phyloP scores from a whole-genome alignment of 2,113 vertebrate species.

The Calyptomena viridis region DNA sequence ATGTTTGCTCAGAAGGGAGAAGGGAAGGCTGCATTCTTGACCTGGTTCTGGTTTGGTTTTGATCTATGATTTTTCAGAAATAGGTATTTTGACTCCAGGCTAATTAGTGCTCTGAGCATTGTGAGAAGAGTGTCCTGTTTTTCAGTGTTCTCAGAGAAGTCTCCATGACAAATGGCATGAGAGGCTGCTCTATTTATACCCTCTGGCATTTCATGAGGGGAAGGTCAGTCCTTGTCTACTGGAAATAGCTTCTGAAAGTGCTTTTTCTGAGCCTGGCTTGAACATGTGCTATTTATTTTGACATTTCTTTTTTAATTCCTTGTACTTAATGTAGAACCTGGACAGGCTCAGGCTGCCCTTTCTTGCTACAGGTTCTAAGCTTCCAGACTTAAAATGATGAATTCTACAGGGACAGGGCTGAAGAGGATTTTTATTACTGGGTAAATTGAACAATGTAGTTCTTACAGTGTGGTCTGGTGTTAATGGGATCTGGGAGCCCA shows the following conservation, averaged over 20 bases:
- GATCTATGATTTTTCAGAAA: not conserved
- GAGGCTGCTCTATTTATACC: constrained; percentile 9
- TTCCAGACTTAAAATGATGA: not conserved
- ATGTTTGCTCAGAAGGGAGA: not conserved
- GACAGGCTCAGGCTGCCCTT: not conserved
- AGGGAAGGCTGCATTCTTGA: not conserved
- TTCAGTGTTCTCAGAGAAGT: not conserved
- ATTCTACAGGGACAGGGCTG: not conserved
- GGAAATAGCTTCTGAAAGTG: constrained; percentile 8
- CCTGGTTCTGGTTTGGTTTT: not conserved
- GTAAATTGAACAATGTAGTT: not conserved
- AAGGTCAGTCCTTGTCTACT: constrained; percentile 24
- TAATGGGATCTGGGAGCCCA: rapidly evolving
- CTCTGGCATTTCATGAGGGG: not conserved
- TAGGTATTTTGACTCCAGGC: not conserved
- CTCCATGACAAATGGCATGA: not conserved
- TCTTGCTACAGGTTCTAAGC: not conserved
- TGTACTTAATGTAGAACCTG: not conserved
- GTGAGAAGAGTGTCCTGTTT: not conserved
- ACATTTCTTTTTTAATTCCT: not conserved
- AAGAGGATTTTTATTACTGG: not conserved
- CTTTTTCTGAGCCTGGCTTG: not conserved
- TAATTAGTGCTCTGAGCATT: not conserved
- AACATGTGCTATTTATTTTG: not conserved
- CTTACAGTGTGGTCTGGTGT: not conserved